Evolutionary conservation across 2,113 vertebrate genomes (phyloP).

Genomic region (Daubentonia madagascariensis): DNA sequence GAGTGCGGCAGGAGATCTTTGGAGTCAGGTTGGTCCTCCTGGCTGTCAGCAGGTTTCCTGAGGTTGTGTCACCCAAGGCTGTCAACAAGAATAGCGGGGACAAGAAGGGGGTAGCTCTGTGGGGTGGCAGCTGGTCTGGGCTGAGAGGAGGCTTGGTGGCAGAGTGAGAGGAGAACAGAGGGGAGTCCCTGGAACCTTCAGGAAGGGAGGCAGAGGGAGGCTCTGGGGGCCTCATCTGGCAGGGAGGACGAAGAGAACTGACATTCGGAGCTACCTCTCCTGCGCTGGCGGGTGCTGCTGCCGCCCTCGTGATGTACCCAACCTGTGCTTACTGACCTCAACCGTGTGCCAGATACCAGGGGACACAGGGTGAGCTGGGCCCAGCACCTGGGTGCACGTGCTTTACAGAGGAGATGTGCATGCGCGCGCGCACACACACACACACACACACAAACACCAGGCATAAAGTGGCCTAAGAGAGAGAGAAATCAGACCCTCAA

Average conservation of each 20-base stretch:
- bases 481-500: background rate
- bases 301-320: background rate
- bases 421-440: background rate
- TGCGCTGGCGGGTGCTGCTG: background rate
- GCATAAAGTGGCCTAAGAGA: background rate
- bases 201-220: background rate
- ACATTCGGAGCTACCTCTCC: no score
- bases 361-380: background rate
- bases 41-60: background rate
- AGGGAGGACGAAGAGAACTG: background rate
- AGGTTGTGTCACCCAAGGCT: background rate
- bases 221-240: background rate
- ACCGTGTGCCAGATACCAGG: accelerated
- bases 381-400: background rate
- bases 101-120: background rate
- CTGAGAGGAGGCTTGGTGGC: background rate
- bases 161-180: background rate
- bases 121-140: background rate
- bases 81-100: background rate
- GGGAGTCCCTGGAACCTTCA: background rate
- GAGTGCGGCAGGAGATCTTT: accelerated
- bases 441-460: background rate
- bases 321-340: background rate
- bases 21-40: background rate
- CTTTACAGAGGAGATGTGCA: background rate